Evolutionary conservation across 2,797 vertebrate genomes (phyloP).

Genomic region (Gallinago solitaria): DNA sequence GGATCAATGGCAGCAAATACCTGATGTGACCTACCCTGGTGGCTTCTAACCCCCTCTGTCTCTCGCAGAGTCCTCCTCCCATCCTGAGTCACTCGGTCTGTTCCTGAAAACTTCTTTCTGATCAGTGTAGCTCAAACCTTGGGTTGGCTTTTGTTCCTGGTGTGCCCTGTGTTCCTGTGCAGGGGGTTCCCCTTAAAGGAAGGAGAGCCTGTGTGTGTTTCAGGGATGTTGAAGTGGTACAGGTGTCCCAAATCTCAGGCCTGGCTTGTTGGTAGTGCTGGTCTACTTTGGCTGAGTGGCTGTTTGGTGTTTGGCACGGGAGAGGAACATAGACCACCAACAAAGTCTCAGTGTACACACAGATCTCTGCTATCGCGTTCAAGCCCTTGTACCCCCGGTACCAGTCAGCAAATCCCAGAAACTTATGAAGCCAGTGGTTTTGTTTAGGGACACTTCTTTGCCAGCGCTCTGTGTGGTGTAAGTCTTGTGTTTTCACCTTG

Average conservation of each 20-base stretch:
- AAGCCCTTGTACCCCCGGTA: background rate
- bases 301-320: background rate
- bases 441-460: background rate
- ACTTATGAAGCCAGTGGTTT: background rate
- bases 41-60: background rate
- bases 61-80: background rate
- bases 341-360: background rate
- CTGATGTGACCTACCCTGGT: fast-evolving
- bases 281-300: background rate
- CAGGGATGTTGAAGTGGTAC: background rate
- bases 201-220: background rate
- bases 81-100: background rate
- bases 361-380: fast-evolving
- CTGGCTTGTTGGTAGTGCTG: background rate
- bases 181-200: background rate
- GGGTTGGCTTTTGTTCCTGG: background rate
- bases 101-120: background rate
- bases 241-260: background rate
- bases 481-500: background rate
- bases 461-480: background rate
- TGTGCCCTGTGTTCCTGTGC: background rate
- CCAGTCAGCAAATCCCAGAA: background rate
- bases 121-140: background rate
- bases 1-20: background rate
- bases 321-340: background rate